Base-by-base conservation (phyloP, 2,888 invertebrate species). In the Tortricodes alternella region DNA sequence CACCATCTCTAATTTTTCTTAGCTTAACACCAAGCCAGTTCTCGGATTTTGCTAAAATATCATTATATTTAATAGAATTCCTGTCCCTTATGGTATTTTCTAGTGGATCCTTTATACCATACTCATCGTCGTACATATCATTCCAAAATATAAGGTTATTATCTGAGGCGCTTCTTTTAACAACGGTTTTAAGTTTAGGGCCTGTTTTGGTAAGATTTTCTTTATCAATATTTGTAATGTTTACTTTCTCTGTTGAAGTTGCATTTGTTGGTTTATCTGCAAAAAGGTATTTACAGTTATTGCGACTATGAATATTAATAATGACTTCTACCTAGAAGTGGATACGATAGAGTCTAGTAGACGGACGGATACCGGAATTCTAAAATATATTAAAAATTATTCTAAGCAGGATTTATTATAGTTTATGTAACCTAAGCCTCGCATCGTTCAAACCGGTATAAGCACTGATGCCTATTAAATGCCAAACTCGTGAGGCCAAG, bases 101-200 rank as follows among this genome's bases (percentile, higher is more conserved):
- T 1, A 76, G 32, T 0, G 67, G 69, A 37, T 77, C 82, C 52
- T 75, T 72, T 0, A 85, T 62, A 0, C 86, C 89, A 41, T 89
- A 86, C 35, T 89, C 89, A 2, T 87, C 84, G 21, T 89, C 87
- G 24, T 89, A 89, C 0, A 89, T 66, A 46, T 87, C 84, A 19
- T 84, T 82, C 89, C 89, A 89, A 53, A 81, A 83, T 50, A 85
- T 76, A 0, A 81, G 55, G 61, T 81, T 79, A 11, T 68, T 74
- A 0, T 74, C 71, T 0, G 65, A 19, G 8, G 63, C 73, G 52
- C 76, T 76, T 34, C 89, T 70, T 69, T 89, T 89, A 0, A 79
- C 78, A 21, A 80, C 46, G 0, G 71, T 70, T 59, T 71, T 76
- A 6, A 67, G 52, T 3, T 37, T 43, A 2, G 6, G 1, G 9